These are phyloP conservation scores for Geodia barretti DNA, from an alignment of 37 sponge, comb jelly and placozoan genomes.

Conservation along the genomic window DNA sequence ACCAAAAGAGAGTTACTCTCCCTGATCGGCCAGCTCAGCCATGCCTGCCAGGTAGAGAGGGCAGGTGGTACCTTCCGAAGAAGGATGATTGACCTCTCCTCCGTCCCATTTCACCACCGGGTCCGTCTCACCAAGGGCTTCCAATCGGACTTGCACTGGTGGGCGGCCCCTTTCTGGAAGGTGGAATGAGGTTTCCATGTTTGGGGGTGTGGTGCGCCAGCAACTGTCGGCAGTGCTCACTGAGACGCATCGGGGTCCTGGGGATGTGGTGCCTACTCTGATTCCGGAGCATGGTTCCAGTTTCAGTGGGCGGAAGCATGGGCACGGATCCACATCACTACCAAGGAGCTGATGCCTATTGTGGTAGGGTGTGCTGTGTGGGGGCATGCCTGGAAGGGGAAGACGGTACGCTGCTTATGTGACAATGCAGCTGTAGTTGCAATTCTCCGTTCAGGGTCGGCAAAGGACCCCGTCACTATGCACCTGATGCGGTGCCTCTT, in stretches of 20 bases:
- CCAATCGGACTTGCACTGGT: neutral
- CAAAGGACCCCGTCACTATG: neutral
- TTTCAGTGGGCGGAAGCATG: neutral
- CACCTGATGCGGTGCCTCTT: neutral
- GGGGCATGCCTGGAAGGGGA: neutral
- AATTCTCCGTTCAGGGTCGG: neutral
- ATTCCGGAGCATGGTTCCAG: neutral
- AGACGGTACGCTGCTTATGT: neutral
- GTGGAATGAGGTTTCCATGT: neutral
- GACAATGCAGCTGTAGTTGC: neutral
- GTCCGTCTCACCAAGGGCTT: neutral
- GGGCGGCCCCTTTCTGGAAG: neutral
- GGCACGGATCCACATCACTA: neutral
- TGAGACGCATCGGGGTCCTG: neutral
- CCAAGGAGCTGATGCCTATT: neutral
- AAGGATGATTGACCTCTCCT: neutral
- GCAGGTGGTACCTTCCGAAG: neutral
- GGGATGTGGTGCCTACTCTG: neutral
- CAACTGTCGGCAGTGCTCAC: neutral
- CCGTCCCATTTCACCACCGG: neutral
- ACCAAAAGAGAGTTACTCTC: neutral
- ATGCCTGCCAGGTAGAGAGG: neutral
- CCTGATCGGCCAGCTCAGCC: neutral
- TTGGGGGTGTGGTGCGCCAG: neutral
- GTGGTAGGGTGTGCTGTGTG: neutral